Percentiles rank a stretch among this genome's conserved stretches.
These are phyloP conservation scores for Myripristis jacobus DNA, from an alignment of 2,797 vertebrate genomes.

Conservation along the genomic window DNA sequence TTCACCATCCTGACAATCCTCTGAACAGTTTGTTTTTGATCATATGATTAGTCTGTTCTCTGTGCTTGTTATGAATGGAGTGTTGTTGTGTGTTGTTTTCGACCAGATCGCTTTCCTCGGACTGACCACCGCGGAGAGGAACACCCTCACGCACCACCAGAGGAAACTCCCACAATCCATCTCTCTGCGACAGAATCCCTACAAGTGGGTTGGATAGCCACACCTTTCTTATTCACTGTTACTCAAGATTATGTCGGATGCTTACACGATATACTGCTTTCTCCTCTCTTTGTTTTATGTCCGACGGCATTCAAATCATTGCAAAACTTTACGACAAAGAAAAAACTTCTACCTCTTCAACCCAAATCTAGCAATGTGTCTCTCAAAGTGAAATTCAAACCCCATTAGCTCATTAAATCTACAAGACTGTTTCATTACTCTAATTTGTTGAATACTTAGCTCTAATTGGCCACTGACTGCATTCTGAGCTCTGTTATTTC, in stretches of 20 bases:
- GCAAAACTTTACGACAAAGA: background rate
- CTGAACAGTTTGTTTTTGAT: no score
- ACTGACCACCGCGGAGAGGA: slow-evolving; percentile 90
- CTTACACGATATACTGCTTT: background rate
- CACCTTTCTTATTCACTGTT: background rate
- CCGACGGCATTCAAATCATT: no score
- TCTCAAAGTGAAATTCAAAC: no score
- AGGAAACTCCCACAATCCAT: slow-evolving; percentile 83
- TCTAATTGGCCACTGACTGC: no score
- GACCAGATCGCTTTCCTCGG: slow-evolving; percentile 89
- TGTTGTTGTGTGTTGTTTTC: background rate
- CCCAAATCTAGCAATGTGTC: no score
- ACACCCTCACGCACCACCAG: slow-evolving; percentile 83
- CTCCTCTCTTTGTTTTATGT: no score
- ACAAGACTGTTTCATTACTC: no score
- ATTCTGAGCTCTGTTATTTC: no score
- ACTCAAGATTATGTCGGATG: background rate
- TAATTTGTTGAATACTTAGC: no score
- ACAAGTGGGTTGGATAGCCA: slow-evolving; percentile 86
- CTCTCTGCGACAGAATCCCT: slow-evolving; percentile 91
- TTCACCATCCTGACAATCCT: no score
- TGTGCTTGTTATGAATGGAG: background rate
- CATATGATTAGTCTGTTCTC: no score
- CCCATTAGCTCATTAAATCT: no score
- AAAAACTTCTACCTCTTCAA: background rate